Evolutionary conservation across 1,140 invertebrate genomes (phyloP), one percentile per base, ranked within the genome.

Genomic region (Gonatopus flavifemur): DNA sequence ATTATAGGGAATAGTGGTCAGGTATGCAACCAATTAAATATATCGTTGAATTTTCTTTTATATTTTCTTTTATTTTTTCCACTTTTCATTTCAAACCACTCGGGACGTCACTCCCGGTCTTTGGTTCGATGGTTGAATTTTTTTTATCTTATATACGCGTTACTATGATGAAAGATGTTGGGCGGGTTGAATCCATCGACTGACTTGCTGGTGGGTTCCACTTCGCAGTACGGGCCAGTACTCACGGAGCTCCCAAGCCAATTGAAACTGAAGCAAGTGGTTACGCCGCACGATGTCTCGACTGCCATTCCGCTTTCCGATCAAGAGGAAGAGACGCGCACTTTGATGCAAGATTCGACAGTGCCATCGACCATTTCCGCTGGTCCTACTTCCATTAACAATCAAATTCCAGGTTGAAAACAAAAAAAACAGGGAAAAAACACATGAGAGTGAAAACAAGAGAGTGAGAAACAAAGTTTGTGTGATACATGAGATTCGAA

Each of bases 181-280:
- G 74, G 76, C 74, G 76, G 74, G 74, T 76, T 78, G 74, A 78
- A 78, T 67, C 74, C 76, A 72, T 78, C 76, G 36, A 77, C 76
- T 78, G 76, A 76, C 74, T 76, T 78, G 74, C 76, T 78, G 74
- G 76, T 77, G 76, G 76, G 76, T 77, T 78, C 76, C 70, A 72
- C 76, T 78, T 76, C 74, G 74, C 76, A 76, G 76, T 78, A 77
- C 74, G 76, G 76, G 66, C 76, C 76, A 49, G 74, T 78, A 74
- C 74, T 78, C 38, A 78, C 76, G 18, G 76, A 78, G 64, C 54
- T 76, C 49, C 76, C 76, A 28, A 74, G 70, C 35, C 74, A 76
- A 50, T 32, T 71, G 54, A 74, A 74, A 52, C 42, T 66, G 58
- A 76, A 76, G 47, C 54, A 69, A 49, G 51, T 56, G 12, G 67